Conservation (phyloP, 2,797 vertebrate species). For the Anabas testudineus region DNA sequence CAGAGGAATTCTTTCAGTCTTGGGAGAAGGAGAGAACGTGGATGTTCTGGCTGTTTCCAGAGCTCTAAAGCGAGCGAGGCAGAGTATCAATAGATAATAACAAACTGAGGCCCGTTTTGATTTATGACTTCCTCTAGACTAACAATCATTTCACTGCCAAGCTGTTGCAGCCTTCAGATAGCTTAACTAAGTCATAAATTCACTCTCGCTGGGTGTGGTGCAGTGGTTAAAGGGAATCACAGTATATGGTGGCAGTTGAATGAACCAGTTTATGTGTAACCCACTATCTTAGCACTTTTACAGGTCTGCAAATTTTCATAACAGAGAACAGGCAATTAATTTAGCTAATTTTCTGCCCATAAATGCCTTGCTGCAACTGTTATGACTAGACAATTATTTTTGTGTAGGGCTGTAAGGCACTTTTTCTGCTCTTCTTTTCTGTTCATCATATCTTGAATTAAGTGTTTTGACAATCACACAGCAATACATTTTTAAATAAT, state of each 20-base stretch:
- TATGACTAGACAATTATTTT: conserved; percentile 1
- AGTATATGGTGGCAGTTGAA: conserved; percentile 45
- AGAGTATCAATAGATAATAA: conserved; percentile 81
- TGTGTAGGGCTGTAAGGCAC: neutral
- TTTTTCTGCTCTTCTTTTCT: conserved; percentile 10
- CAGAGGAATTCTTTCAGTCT: conserved; percentile 58
- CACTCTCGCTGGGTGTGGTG: conserved; percentile 42
- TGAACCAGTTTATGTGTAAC: conserved; percentile 27
- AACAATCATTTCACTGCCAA: conserved; percentile 79
- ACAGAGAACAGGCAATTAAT: conserved; percentile 21
- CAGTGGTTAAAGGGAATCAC: conserved; percentile 48
- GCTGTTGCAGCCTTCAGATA: conserved; percentile 70
- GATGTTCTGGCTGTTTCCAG: conserved; percentile 45
- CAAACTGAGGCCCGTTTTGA: conserved; percentile 75
- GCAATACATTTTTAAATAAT: conserved; percentile 25
- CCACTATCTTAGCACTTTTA: conserved; percentile 40
- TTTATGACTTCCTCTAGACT: conserved; percentile 80
- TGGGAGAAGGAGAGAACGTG: conserved; percentile 47
- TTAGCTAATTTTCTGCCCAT: conserved; percentile 22
- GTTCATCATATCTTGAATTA: conserved; percentile 40
- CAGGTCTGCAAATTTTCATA: conserved; percentile 31
- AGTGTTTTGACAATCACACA: conserved; percentile 35
- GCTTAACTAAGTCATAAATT: conserved; percentile 82
- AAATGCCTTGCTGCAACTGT: conserved; percentile 7
- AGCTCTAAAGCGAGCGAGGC: conserved; percentile 48